These are phyloP conservation scores for Orchesella flavescens DNA, from an alignment of 2,888 invertebrate genomes.

Conservation along the genomic window DNA sequence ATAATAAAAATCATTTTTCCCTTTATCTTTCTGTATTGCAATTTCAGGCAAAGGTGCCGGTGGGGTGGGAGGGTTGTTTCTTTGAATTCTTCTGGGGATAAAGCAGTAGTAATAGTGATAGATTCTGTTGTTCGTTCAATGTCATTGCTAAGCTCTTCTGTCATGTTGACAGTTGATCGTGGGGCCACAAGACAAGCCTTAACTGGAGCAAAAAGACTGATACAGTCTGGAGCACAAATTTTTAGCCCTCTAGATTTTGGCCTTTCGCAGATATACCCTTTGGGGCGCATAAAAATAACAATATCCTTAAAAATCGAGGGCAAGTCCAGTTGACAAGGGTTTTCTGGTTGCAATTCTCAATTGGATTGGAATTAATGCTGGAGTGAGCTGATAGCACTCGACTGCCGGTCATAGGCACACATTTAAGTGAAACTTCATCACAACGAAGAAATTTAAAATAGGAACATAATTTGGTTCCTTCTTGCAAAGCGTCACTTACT, in stretches of 20 bases:
- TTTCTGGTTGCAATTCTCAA: background rate
- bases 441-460: conserved; percentile 16
- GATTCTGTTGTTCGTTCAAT: no score
- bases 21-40: no score
- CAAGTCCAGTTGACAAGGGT: background rate
- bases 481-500: background rate
- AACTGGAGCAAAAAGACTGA: background rate
- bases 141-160: no score
- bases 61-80: no score
- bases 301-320: conserved; percentile 2
- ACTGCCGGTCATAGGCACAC: conserved; percentile 15
- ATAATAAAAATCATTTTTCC: no score
- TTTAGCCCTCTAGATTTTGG: background rate
- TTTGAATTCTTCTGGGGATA: no score
- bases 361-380: background rate
- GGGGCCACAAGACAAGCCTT: background rate
- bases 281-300: background rate
- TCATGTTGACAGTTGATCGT: no score
- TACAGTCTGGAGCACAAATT: conserved; percentile 18
- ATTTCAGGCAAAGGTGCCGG: no score
- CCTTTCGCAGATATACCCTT: background rate
- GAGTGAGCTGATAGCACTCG: background rate
- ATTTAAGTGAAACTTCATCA: background rate
- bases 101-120: no score
- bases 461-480: background rate